A percentile compares a stretch with the other conserved stretches of the same genome.
Conservation (phyloP, 2,113 vertebrate species). For the Microtus oregoni region DNA sequence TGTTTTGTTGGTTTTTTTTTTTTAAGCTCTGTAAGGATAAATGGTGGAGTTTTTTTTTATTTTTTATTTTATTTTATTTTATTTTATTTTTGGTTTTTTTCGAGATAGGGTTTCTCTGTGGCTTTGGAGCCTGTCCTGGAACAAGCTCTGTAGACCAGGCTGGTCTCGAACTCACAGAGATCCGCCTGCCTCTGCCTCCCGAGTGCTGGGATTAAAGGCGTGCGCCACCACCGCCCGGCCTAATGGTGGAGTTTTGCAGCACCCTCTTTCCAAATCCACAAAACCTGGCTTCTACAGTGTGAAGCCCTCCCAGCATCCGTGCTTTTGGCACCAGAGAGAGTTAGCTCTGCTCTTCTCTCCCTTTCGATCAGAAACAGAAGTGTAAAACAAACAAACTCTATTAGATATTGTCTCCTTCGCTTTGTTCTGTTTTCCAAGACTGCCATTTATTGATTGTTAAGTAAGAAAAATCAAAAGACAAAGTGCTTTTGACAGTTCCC, state of each 20-base stretch:
- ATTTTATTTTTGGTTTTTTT: too few species aligned
- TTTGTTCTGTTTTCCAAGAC: neutral
- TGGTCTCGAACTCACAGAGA: too few species aligned
- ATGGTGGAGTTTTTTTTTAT: neutral
- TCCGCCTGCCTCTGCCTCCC: too few species aligned
- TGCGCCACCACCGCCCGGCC: too few species aligned
- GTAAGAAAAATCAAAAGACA: neutral
- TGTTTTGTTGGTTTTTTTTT: neutral
- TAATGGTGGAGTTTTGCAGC: neutral
- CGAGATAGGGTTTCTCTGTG: too few species aligned
- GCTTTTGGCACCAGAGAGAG: neutral
- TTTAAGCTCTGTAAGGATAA: neutral
- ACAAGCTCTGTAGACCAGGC: too few species aligned
- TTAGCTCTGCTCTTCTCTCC: neutral
- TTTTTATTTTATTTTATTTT: too few species aligned
- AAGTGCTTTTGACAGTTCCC: neutral
- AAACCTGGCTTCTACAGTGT: neutral
- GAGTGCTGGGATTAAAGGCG: too few species aligned
- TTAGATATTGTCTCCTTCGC: neutral
- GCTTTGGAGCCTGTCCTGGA: too few species aligned
- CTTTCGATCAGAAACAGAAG: neutral
- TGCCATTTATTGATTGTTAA: conserved; percentile 2
- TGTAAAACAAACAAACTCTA: neutral
- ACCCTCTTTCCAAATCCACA: neutral
- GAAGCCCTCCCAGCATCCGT: neutral